phyloP scores from a whole-genome alignment of 2,888 invertebrate species.

The Orthosia incerta region DNA sequence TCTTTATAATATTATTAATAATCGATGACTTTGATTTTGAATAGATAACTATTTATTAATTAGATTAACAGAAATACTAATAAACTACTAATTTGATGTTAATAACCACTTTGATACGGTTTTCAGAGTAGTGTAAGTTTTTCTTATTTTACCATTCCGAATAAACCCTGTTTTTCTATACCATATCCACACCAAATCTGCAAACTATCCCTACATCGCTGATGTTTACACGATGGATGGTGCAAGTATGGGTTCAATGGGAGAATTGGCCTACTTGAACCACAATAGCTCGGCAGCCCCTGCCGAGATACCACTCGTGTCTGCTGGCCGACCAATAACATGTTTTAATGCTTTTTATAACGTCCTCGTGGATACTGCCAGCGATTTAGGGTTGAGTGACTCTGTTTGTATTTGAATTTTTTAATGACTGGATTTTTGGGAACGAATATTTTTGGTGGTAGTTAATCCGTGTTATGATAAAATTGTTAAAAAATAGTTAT shows the following conservation, averaged over 20 bases:
- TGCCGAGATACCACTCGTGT: conserved; percentile 79
- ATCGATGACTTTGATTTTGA: no score
- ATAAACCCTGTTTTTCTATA: conserved; percentile 17
- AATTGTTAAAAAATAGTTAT: no score
- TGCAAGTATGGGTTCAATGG: conserved; percentile 85
- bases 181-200: conserved; percentile 72
- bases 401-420: conserved; percentile 4
- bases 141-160: no score
- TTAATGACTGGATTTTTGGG: background rate
- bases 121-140: no score
- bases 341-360: conserved; percentile 70
- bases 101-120: no score
- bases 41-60: no score
- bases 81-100: no score
- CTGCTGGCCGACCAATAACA: conserved; percentile 73
- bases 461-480: no score
- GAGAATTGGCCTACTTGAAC: conserved; percentile 89
- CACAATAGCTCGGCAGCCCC: conserved; percentile 80
- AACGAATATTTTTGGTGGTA: background rate
- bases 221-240: conserved; percentile 88
- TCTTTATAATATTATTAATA: no score
- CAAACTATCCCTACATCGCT: conserved; percentile 53
- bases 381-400: conserved; percentile 50
- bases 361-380: conserved; percentile 56
- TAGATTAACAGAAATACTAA: no score